A percentile compares a stretch with the other conserved stretches of the same genome.
phyloP scores from a whole-genome alignment of 92 coral and sea anemone species.

The Bergia sp. region DNA sequence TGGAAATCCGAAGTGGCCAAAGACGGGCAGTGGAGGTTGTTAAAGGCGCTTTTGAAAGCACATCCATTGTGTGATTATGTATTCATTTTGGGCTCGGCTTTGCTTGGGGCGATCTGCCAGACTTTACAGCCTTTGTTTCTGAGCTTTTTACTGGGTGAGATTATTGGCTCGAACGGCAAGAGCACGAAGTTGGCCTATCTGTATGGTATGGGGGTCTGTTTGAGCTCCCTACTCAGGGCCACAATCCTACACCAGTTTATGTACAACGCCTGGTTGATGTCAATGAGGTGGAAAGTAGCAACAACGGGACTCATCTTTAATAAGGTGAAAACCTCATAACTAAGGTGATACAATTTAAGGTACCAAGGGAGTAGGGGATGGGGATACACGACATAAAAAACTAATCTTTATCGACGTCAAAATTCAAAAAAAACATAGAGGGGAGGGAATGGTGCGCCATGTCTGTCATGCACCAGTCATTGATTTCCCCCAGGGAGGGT shows the following conservation, averaged over 20 bases:
- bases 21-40: constrained; percentile 17
- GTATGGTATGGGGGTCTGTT: constrained; percentile 57
- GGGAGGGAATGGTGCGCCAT: background rate
- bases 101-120: constrained; percentile 26
- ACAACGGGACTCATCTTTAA: constrained; percentile 66
- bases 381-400: no score
- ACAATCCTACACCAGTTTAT: constrained; percentile 54
- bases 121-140: constrained; percentile 20
- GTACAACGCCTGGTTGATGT: constrained; percentile 61
- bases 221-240: constrained; percentile 54
- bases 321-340: constrained; percentile 39
- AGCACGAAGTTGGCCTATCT: constrained; percentile 53
- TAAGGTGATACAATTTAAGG: background rate
- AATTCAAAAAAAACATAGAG: background rate
- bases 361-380: background rate
- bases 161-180: constrained; percentile 1
- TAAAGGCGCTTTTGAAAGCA: constrained; percentile 27
- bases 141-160: constrained; percentile 36
- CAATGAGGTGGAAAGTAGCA: constrained; percentile 68
- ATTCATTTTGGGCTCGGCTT: constrained; percentile 7
- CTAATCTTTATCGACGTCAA: background rate
- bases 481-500: no score
- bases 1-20: constrained; percentile 13
- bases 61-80: constrained; percentile 24
- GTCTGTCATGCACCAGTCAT: background rate